Evolutionary conservation across 1,140 invertebrate species (phyloP).

Genomic region (Ganaspis sp.): DNA sequence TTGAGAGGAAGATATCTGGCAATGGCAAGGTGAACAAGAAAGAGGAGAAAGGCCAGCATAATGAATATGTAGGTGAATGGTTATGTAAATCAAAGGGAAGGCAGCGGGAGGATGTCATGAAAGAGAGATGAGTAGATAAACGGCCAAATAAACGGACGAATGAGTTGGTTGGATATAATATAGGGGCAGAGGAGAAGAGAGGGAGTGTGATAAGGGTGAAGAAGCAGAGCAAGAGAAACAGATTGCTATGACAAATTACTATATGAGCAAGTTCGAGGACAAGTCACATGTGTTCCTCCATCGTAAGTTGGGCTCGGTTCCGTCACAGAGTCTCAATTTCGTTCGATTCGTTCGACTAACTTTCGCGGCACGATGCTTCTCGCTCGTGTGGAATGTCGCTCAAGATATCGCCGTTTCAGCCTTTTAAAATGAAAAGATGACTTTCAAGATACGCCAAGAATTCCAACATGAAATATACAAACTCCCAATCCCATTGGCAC

Average conservation of each 20-base stretch:
- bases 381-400: conserved; percentile 13
- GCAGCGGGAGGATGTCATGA: background rate
- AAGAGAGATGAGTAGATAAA: conserved; percentile 15
- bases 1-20: conserved; percentile 28
- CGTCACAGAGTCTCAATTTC: conserved; percentile 15
- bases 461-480: background rate
- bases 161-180: background rate
- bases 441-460: background rate
- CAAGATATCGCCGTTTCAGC: background rate
- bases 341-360: conserved; percentile 26
- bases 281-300: conserved; percentile 10
- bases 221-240: background rate
- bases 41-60: background rate
- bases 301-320: conserved; percentile 8
- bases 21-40: background rate
- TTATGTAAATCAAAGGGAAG: conserved; percentile 21
- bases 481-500: background rate
- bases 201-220: background rate
- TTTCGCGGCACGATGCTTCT: background rate
- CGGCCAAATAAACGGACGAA: conserved; percentile 12
- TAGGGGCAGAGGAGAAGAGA: background rate
- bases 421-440: background rate
- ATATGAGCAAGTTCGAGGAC: conserved; percentile 26
- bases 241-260: conserved; percentile 27
- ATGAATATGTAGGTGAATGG: conserved; percentile 25